Percentiles rank a stretch among this genome's conserved stretches.
Conservation (phyloP, 2,888 invertebrate species). For the Caenorhabditis parvicauda region DNA sequence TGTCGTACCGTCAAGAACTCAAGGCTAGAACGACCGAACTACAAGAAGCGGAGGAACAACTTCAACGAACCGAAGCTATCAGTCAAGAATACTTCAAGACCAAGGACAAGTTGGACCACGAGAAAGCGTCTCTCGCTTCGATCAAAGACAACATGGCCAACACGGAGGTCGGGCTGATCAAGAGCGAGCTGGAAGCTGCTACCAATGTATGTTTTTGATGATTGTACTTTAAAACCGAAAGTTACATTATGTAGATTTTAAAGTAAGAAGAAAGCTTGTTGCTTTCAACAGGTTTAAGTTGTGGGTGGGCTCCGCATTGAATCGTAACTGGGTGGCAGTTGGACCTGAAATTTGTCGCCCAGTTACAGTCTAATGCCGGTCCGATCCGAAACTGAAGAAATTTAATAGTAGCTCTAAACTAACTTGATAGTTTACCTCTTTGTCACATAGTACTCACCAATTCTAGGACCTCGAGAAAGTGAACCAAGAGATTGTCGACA, state of each 20-base stretch:
- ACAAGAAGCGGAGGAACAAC: too few species aligned
- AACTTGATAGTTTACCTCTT: neutral
- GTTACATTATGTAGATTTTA: neutral
- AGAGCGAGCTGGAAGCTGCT: slow-evolving; percentile 23
- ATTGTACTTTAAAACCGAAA: neutral
- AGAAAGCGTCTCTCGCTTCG: slow-evolving; percentile 15
- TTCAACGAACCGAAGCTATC: neutral
- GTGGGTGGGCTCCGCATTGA: too few species aligned
- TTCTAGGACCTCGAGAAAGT: slow-evolving; percentile 11
- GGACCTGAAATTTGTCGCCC: too few species aligned
- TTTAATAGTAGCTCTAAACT: too few species aligned
- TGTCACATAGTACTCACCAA: neutral
- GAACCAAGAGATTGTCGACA: neutral
- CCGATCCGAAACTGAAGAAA: too few species aligned
- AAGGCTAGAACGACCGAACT: too few species aligned
- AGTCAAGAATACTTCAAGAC: slow-evolving; percentile 11
- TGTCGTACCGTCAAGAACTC: too few species aligned
- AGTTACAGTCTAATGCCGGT: too few species aligned
- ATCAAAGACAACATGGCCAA: slow-evolving; percentile 27
- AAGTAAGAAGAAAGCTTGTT: too few species aligned
- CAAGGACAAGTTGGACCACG: slow-evolving; percentile 8
- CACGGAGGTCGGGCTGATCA: slow-evolving; percentile 32
- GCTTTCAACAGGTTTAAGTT: too few species aligned
- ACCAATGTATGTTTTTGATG: slow-evolving; percentile 13
- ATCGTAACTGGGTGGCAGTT: too few species aligned